A percentile compares a stretch with the other conserved stretches of the same genome.
phyloP scores from a whole-genome alignment of 1,140 invertebrate species.

The Leptinotarsa lineolata region DNA sequence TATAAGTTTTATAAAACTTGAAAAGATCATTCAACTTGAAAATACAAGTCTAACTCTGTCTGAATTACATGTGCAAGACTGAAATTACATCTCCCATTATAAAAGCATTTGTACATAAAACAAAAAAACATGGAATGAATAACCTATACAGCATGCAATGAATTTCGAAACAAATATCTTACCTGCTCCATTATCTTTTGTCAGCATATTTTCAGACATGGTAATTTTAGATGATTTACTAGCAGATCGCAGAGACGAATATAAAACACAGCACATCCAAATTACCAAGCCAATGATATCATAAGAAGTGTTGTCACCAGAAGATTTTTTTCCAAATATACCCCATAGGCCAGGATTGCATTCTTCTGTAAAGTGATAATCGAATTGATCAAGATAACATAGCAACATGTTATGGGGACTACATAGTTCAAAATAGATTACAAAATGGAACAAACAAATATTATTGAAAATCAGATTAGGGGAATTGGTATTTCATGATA shows the following conservation, averaged over 20 bases:
- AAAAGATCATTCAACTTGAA: too few species aligned
- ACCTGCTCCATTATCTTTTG: slow-evolving; percentile 72
- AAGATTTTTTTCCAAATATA: slow-evolving; percentile 54
- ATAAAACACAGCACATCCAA: slow-evolving; percentile 94
- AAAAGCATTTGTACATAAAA: too few species aligned
- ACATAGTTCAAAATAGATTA: too few species aligned
- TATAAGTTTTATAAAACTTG: too few species aligned
- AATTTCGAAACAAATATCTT: slow-evolving; percentile 40
- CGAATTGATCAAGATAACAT: too few species aligned
- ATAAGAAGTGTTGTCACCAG: slow-evolving; percentile 62
- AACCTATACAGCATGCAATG: background rate
- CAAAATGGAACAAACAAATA: too few species aligned
- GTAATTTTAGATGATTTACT: slow-evolving; percentile 78
- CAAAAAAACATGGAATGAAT: background rate
- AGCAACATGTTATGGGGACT: too few species aligned
- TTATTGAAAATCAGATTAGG: too few species aligned
- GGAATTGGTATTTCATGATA: too few species aligned
- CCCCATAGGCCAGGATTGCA: slow-evolving; percentile 77
- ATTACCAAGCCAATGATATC: slow-evolving; percentile 89
- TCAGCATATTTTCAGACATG: slow-evolving; percentile 75
- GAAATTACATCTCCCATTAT: too few species aligned
- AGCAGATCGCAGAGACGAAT: slow-evolving; percentile 86
- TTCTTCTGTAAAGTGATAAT: slow-evolving; percentile 42
- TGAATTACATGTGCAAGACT: too few species aligned
- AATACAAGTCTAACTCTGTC: too few species aligned